Percentiles rank a stretch among this genome's conserved stretches.
phyloP scores from a whole-genome alignment of 2,797 vertebrate genomes.

The Otolemur crassicaudatus region DNA sequence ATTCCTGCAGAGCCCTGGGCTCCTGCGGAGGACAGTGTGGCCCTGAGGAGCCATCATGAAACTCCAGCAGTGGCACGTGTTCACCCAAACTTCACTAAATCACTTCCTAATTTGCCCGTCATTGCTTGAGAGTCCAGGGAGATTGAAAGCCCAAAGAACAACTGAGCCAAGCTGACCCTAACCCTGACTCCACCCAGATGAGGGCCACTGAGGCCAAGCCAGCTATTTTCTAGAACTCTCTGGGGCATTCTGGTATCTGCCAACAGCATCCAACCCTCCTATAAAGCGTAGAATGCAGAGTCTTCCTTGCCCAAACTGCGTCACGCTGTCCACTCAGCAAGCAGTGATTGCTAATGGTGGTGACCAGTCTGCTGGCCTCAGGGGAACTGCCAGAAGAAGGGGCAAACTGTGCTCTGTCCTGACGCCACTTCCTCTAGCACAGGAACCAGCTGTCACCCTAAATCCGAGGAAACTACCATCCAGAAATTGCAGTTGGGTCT shows the following conservation, averaged over 20 bases:
- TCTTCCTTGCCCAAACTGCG: too few relatives aligned
- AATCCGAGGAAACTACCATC: not conserved
- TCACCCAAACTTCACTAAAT: slow-evolving; percentile 48
- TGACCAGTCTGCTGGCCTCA: rapidly evolving
- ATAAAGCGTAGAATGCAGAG: rapidly evolving
- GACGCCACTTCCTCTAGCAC: rapidly evolving
- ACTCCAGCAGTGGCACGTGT: not conserved
- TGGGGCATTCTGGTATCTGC: too few relatives aligned
- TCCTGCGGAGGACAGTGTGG: not conserved
- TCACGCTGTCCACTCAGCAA: rapidly evolving
- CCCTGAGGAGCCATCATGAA: not conserved
- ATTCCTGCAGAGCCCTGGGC: rapidly evolving
- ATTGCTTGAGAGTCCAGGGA: not conserved
- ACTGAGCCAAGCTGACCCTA: not conserved
- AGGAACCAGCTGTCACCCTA: not conserved
- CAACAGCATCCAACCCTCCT: rapidly evolving
- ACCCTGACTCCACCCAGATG: too few relatives aligned
- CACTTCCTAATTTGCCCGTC: slow-evolving; percentile 61
- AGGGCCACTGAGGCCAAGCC: too few relatives aligned
- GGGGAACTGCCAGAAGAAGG: too few relatives aligned
- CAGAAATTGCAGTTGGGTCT: not conserved
- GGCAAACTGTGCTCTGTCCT: not conserved
- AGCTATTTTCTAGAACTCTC: not conserved
- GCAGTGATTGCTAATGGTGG: rapidly evolving
- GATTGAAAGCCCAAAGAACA: slow-evolving; percentile 45